These are phyloP conservation scores for Tillus elongatus DNA, from an alignment of 2,888 invertebrate genomes.

Conservation along the genomic window DNA sequence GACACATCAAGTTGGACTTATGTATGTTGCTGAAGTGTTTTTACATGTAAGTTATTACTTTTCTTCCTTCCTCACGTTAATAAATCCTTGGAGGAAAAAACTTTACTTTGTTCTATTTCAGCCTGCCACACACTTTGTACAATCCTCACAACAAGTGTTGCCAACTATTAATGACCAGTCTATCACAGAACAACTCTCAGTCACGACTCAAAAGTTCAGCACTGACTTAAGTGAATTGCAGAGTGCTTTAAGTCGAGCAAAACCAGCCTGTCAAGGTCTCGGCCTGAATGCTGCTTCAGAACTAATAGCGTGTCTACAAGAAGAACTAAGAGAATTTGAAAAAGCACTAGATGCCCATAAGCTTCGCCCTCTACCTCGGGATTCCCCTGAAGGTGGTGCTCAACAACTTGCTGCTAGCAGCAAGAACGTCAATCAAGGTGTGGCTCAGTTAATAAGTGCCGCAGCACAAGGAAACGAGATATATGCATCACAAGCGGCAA, in stretches of 20 bases:
- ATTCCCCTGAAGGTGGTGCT: constrained; percentile 48
- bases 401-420: constrained; percentile 51
- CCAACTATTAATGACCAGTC: constrained; percentile 75
- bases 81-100: neutral
- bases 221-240: constrained; percentile 43
- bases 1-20: constrained; percentile 67
- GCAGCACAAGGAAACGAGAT: constrained; percentile 72
- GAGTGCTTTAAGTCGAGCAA: constrained; percentile 38
- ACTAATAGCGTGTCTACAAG: constrained; percentile 67
- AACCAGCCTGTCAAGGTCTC: constrained; percentile 62
- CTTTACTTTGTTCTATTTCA: constrained; percentile 31
- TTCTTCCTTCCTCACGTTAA: neutral
- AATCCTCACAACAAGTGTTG: constrained; percentile 69
- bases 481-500: constrained; percentile 72
- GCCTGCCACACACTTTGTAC: constrained; percentile 61
- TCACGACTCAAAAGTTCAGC: constrained; percentile 59
- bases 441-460: constrained; percentile 79
- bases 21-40: constrained; percentile 77
- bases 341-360: constrained; percentile 62
- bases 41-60: constrained; percentile 51
- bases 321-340: constrained; percentile 73
- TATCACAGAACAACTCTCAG: constrained; percentile 63
- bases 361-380: constrained; percentile 73
- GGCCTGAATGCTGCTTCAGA: constrained; percentile 83
- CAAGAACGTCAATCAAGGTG: constrained; percentile 72